A percentile compares a stretch with the other conserved stretches of the same genome.
These are phyloP conservation scores for Scaptomyza montana DNA, from an alignment of 1,140 invertebrate species.

Conservation along the genomic window DNA sequence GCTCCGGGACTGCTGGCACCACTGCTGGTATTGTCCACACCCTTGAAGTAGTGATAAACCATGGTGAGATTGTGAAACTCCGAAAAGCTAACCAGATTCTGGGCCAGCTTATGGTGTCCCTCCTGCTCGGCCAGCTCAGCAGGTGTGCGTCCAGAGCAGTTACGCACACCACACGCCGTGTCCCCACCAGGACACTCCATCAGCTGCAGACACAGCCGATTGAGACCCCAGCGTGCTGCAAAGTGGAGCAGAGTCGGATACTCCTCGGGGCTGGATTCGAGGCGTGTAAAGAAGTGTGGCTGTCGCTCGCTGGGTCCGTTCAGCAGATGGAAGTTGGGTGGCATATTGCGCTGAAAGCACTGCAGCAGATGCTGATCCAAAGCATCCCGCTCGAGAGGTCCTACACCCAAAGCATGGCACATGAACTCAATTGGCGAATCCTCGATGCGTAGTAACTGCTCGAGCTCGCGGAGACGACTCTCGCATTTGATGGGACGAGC, in stretches of 20 bases:
- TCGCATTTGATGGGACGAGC: conserved; percentile 93
- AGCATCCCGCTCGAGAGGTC: conserved; percentile 89
- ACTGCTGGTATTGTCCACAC: conserved; percentile 85
- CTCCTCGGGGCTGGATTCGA: conserved; percentile 87
- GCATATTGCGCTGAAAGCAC: conserved; percentile 91
- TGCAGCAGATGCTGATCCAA: conserved; percentile 92
- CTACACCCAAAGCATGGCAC: conserved; percentile 93
- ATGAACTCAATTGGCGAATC: conserved; percentile 94
- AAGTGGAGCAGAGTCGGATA: conserved; percentile 95
- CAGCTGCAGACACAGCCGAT: conserved; percentile 91
- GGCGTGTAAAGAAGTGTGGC: conserved; percentile 70
- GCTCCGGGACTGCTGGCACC: conserved; percentile 42
- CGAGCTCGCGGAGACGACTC: conserved; percentile 91
- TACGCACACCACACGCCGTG: conserved; percentile 90
- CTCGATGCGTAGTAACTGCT: conserved; percentile 90
- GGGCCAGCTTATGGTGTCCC: conserved; percentile 88
- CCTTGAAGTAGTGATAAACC: conserved; percentile 93
- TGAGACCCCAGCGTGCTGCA: conserved; percentile 92
- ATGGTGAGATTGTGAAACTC: conserved; percentile 92
- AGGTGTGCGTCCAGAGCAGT: conserved; percentile 90
- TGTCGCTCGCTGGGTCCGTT: conserved; percentile 85
- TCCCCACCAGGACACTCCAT: conserved; percentile 93
- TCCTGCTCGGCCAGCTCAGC: conserved; percentile 91
- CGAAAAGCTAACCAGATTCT: conserved; percentile 90
- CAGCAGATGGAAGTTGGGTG: conserved; percentile 91